phyloP scores from a whole-genome alignment of 1,140 invertebrate genomes.

The Capitella teleta region DNA sequence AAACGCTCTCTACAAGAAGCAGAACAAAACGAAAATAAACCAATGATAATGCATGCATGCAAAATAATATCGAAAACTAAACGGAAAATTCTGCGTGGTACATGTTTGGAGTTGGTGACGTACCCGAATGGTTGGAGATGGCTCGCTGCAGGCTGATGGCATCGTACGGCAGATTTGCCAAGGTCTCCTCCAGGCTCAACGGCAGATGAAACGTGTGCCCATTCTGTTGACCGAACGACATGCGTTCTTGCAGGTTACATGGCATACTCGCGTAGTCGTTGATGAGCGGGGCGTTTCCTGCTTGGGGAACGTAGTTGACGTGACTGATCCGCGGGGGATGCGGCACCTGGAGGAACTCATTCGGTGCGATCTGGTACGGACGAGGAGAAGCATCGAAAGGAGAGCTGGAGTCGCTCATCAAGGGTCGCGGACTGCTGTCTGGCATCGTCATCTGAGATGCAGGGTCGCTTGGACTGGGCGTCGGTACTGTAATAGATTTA shows the following conservation, averaged over 20 bases:
- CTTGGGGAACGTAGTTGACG: slow-evolving; percentile 5
- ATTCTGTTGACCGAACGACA: slow-evolving; percentile 1
- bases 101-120: too few species aligned
- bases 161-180: slow-evolving; percentile 11
- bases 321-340: neutral
- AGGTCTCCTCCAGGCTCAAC: slow-evolving; percentile 8
- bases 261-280: slow-evolving; percentile 8
- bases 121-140: slow-evolving; percentile 13
- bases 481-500: too few species aligned
- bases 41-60: too few species aligned
- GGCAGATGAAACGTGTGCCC: slow-evolving; percentile 1
- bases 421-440: neutral
- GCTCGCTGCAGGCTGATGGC: slow-evolving; percentile 11
- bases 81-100: too few species aligned
- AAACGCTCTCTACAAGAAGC: too few species aligned
- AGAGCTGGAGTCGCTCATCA: neutral
- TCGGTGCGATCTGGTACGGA: neutral
- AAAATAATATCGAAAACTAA: too few species aligned
- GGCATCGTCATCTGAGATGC: too few species aligned
- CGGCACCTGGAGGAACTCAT: neutral
- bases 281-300: slow-evolving; percentile 3
- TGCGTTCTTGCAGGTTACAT: slow-evolving; percentile 12
- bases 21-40: too few species aligned
- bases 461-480: too few species aligned
- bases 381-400: too few species aligned